These are phyloP conservation scores for Acleris cristana DNA, from an alignment of 2,888 invertebrate genomes.

Conservation along the genomic window DNA sequence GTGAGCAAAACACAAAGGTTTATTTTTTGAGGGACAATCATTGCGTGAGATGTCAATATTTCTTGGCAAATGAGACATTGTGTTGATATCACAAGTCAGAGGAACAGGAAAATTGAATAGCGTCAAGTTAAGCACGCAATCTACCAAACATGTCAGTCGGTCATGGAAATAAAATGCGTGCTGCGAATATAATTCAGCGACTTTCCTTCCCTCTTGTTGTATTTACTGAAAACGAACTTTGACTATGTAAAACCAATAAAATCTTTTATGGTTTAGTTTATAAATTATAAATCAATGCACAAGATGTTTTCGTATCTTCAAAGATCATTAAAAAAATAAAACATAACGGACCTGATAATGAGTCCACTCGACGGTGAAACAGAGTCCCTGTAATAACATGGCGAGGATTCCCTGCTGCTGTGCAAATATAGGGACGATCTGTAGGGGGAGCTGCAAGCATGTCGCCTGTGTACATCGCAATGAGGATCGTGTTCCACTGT, in stretches of 20 bases:
- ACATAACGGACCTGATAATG: constrained; percentile 71
- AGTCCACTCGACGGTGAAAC: constrained; percentile 76
- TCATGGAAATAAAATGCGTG: constrained; percentile 5
- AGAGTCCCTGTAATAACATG: constrained; percentile 84
- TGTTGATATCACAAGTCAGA: constrained; percentile 3
- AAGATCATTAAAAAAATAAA: constrained; percentile 9
- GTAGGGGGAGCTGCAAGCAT: constrained; percentile 66
- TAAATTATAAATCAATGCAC: constrained; percentile 40
- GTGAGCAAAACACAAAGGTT: constrained; percentile 8
- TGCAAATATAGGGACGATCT: constrained; percentile 76
- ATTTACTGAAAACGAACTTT: no score
- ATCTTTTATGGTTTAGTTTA: neutral
- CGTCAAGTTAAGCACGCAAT: constrained; percentile 7
- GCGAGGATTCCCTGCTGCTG: constrained; percentile 75
- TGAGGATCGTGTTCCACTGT: constrained; percentile 84
- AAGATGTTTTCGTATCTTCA: constrained; percentile 37
- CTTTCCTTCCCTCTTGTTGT: neutral
- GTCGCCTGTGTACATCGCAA: constrained; percentile 88
- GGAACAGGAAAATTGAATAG: constrained; percentile 17
- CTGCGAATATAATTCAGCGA: constrained; percentile 1
- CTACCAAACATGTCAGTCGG: constrained; percentile 5
- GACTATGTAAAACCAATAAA: no score
- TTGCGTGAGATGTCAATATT: constrained; percentile 15
- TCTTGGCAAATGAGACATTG: constrained; percentile 8
- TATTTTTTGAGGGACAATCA: neutral